phyloP scores from a whole-genome alignment of 2,113 vertebrate species.

The Mustelus asterias region DNA sequence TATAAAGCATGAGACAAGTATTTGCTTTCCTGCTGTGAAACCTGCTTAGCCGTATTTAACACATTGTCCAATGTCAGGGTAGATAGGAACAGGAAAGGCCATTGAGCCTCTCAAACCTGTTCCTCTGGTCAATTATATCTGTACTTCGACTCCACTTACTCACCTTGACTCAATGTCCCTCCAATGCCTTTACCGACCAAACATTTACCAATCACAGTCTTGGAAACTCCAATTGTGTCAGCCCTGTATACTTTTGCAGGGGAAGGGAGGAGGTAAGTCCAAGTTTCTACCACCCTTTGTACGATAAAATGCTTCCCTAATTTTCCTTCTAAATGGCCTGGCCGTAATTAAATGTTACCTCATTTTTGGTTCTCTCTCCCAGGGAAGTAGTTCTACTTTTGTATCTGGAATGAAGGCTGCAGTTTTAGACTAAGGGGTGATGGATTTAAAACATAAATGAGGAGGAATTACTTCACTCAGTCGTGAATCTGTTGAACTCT shows the following conservation, averaged over 20 bases:
- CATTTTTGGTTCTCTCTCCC: not conserved
- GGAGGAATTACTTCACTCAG: no score
- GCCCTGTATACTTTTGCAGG: not conserved
- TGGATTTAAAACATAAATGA: no score
- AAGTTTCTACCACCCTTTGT: not conserved
- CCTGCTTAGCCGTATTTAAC: not conserved
- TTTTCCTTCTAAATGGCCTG: not conserved
- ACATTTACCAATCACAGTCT: not conserved
- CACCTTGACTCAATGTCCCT: not conserved
- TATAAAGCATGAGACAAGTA: not conserved
- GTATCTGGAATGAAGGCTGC: no score
- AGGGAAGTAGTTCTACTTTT: not conserved
- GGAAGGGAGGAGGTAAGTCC: not conserved
- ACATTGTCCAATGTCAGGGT: not conserved
- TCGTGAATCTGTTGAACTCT: no score
- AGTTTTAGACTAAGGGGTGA: no score
- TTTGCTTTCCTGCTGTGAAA: not conserved
- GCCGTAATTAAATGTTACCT: not conserved
- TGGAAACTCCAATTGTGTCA: not conserved
- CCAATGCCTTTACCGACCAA: not conserved
- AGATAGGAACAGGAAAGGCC: not conserved
- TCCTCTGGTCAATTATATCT: not conserved
- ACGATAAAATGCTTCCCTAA: not conserved
- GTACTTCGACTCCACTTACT: not conserved
- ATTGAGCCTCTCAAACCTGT: not conserved